These are phyloP conservation scores for Saccopteryx leptura DNA, from an alignment of 2,113 vertebrate species.

Conservation along the genomic window DNA sequence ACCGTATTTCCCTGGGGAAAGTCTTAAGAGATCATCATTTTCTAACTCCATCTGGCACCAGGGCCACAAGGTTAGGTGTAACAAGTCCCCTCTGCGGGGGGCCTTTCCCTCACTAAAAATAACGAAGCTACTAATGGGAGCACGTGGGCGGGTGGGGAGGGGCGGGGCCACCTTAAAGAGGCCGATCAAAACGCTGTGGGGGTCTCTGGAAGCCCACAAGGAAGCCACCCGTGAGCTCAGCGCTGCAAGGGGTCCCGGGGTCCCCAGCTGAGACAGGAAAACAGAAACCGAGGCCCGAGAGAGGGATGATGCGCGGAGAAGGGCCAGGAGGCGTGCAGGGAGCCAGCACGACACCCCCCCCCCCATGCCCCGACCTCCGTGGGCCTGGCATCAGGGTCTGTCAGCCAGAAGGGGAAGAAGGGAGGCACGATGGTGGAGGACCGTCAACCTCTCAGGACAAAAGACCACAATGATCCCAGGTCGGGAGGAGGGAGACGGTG, in stretches of 20 bases:
- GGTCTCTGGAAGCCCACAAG: rapidly evolving
- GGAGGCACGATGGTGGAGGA: not conserved
- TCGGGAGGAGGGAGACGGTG: not conserved
- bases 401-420: not conserved
- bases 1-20: constrained; percentile 51
- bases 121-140: not conserved
- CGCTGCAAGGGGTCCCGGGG: rapidly evolving
- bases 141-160: rapidly evolving
- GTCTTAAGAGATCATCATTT: not conserved
- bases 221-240: rapidly evolving
- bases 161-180: not conserved
- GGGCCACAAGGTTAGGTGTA: constrained; percentile 59
- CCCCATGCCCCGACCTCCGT: rapidly evolving
- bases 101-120: constrained; percentile 20
- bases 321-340: rapidly evolving
- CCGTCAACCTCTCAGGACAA: not conserved
- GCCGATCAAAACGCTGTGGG: rapidly evolving
- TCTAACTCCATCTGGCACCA: constrained; percentile 59
- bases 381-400: not conserved
- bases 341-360: rapidly evolving
- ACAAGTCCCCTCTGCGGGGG: constrained; percentile 24
- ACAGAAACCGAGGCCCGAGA: not conserved
- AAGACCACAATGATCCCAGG: rapidly evolving
- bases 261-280: rapidly evolving
- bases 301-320: rapidly evolving